These are phyloP conservation scores for Fistularia tabacaria DNA, from an alignment of 2,797 vertebrate genomes.

Conservation along the genomic window DNA sequence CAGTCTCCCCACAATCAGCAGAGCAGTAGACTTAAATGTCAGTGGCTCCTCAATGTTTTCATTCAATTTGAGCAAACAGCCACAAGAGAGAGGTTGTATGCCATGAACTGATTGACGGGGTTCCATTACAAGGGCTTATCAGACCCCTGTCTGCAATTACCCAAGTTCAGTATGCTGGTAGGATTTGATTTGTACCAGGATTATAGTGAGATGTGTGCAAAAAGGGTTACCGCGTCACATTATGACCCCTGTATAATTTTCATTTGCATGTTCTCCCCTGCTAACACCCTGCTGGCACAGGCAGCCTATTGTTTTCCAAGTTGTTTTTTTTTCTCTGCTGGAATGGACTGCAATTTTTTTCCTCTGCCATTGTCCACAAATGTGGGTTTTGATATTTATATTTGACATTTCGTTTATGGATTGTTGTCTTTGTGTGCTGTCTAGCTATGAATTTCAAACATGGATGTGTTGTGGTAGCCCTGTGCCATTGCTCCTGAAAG, in stretches of 20 bases:
- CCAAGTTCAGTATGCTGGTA: conserved; percentile 72
- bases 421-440: conserved; percentile 15
- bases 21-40: conserved; percentile 87
- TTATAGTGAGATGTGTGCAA: conserved; percentile 62
- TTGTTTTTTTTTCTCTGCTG: background rate
- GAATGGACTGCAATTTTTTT: background rate
- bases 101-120: conserved; percentile 88
- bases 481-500: too few species aligned
- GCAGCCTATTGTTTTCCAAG: conserved; percentile 19
- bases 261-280: conserved; percentile 52
- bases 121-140: conserved; percentile 85
- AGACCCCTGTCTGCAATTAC: conserved; percentile 81
- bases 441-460: too few species aligned
- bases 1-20: conserved; percentile 84
- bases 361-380: background rate
- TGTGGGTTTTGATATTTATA: conserved; percentile 29
- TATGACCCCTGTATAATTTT: conserved; percentile 46
- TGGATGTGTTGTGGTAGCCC: too few species aligned
- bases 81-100: conserved; percentile 72
- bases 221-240: conserved; percentile 37
- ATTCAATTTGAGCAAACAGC: conserved; percentile 84
- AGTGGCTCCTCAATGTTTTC: conserved; percentile 82
- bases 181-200: conserved; percentile 77
- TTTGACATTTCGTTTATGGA: conserved; percentile 31
- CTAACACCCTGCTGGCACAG: conserved; percentile 12